Conservation (phyloP, 2,797 vertebrate species). For the Alfaro cultratus region DNA sequence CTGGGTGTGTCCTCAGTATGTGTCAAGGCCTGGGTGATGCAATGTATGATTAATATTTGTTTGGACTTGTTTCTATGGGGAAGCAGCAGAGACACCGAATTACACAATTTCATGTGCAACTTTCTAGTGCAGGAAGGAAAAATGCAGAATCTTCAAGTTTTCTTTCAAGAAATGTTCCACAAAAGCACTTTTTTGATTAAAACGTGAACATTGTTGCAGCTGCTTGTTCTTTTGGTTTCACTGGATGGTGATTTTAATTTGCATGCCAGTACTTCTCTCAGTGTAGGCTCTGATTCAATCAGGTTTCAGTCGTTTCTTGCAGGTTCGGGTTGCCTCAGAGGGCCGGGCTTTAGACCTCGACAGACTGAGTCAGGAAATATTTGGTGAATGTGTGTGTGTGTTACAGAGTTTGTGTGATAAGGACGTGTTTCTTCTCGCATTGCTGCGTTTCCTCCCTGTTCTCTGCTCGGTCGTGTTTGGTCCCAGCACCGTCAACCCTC, state of each 20-base stretch:
- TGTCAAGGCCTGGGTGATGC: not conserved
- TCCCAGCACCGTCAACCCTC: not conserved
- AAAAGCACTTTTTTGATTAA: not conserved
- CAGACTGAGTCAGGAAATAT: constrained; percentile 68
- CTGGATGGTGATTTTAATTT: not conserved
- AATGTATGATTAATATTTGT: constrained; percentile 20
- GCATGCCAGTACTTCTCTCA: not conserved
- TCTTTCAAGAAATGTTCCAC: not conserved
- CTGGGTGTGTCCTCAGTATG: constrained; percentile 16
- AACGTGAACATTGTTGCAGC: not conserved
- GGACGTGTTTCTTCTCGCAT: constrained; percentile 26
- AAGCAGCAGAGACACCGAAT: not conserved
- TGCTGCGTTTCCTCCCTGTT: constrained; percentile 20
- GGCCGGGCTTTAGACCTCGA: constrained; percentile 49
- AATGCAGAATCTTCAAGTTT: not conserved
- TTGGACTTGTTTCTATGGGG: constrained; percentile 29
- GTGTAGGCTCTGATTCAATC: constrained; percentile 16
- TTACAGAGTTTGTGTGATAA: constrained; percentile 20
- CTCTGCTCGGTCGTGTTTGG: constrained; percentile 37
- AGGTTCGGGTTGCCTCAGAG: constrained; percentile 38
- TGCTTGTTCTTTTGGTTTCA: not conserved
- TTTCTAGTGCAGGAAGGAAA: not conserved
- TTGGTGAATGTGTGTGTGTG: not conserved
- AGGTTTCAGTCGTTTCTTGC: constrained; percentile 20
- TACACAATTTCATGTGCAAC: not conserved